Evolutionary conservation across 35 echinoderm and acorn worm genomes (phyloP), one percentile per base, ranked within the genome.

Genomic region (Hemicentrotus pulcherrimus): DNA sequence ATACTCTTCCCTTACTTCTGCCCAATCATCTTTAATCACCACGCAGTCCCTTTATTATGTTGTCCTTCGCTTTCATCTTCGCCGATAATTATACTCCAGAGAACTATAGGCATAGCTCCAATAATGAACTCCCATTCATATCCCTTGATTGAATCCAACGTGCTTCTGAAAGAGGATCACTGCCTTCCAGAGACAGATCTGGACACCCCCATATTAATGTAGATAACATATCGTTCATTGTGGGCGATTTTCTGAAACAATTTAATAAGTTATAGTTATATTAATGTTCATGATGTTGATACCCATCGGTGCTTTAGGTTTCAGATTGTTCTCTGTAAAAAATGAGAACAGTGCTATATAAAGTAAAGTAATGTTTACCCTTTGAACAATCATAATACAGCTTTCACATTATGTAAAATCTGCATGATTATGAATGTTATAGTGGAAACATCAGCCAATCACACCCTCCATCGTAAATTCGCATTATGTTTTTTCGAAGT

Each of bases 11-110:
- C 65, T 78, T 78, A 28, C 28, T 78, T 78, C 28, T 78, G 19
- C 24, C 65, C 65, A 78, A 78, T 78, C 65, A 78, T 78, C 65
- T 78, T 78, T 78, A 78, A 78, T 78, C 65, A 78, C 65, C 65
- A n/a, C 24, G 19, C 65, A 78, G 65, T 78, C 65, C 65, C 65
- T 78, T 28, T 78, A 78, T 78, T 78, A 78, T n/a, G 22, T 78
- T 78, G 24, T 78, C 65, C 15, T n/a, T 78, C 5, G 18, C 65
- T 78, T 78, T 78, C 22, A 78, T 78, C 65, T 78, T 8, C 19
- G 65, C 65, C 65, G 65, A 78, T 78, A 78, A 78, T 78, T 78
- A 78, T n/a, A 7, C 65, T 78, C 65, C 65, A 22, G 65, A 78
- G 65, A 22, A 78, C 65, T 5, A 78, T 78, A 78, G 65, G 19